Percentiles rank a stretch among this genome's conserved stretches.
phyloP scores from a whole-genome alignment of 2,797 vertebrate genomes.

The Cyprinodon diabolis region DNA sequence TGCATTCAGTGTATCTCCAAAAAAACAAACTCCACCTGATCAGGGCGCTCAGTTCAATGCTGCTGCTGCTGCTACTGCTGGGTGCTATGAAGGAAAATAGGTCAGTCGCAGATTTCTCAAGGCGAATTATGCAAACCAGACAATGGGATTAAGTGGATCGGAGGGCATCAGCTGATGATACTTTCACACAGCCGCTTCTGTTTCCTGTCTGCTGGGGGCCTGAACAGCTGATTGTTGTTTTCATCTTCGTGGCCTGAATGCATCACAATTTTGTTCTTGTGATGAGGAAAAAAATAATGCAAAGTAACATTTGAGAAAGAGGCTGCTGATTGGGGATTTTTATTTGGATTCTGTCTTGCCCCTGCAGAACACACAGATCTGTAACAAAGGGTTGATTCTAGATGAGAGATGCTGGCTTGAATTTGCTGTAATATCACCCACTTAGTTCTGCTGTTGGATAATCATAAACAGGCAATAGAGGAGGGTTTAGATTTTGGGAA shows the following conservation, averaged over 20 bases:
- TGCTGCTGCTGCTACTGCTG: conserved; percentile 27
- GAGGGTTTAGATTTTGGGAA: conserved; percentile 6
- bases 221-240: conserved; percentile 38
- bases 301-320: conserved; percentile 26
- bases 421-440: conserved; percentile 4
- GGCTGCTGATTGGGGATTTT: conserved; percentile 6
- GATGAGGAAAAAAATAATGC: conserved; percentile 4
- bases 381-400: conserved; percentile 29
- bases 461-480: neutral
- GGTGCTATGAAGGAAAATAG: conserved; percentile 65
- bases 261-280: conserved; percentile 36
- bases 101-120: conserved; percentile 75
- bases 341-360: conserved; percentile 18
- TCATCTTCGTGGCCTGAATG: conserved; percentile 42
- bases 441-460: neutral
- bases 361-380: conserved; percentile 20
- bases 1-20: conserved; percentile 6
- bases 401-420: conserved; percentile 20
- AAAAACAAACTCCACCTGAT: conserved; percentile 25
- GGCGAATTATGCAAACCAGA: conserved; percentile 75
- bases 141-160: conserved; percentile 77
- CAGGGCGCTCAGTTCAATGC: neutral
- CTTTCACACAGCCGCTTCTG: conserved; percentile 65
- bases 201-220: conserved; percentile 49
- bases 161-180: conserved; percentile 74